phyloP scores from a whole-genome alignment of 2,888 invertebrate species.

The Cosmia pyralina region DNA sequence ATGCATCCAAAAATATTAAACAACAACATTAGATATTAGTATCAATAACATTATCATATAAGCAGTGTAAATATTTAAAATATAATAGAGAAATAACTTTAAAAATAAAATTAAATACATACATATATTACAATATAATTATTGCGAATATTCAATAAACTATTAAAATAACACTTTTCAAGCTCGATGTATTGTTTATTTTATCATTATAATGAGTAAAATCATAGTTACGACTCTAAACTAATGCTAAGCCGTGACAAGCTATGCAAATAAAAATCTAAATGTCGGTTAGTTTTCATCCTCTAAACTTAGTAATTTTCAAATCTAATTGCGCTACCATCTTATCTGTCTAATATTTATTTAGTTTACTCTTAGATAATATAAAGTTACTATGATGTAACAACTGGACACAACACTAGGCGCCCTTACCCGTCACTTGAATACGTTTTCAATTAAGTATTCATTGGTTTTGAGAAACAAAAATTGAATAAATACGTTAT shows the following conservation, averaged over 20 bases:
- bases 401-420: slow-evolving; percentile 76
- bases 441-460: slow-evolving; percentile 60
- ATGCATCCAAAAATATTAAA: slow-evolving; percentile 89
- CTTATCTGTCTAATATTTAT: slow-evolving; percentile 77
- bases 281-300: slow-evolving; percentile 85
- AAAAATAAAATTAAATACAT: slow-evolving; percentile 80
- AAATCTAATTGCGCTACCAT: slow-evolving; percentile 78
- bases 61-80: slow-evolving; percentile 89
- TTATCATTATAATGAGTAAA: slow-evolving; percentile 74
- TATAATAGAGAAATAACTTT: slow-evolving; percentile 85
- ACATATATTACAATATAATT: slow-evolving; percentile 80
- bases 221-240: slow-evolving; percentile 78
- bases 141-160: slow-evolving; percentile 86
- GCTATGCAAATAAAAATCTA: slow-evolving; percentile 85
- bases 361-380: slow-evolving; percentile 77
- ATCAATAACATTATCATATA: slow-evolving; percentile 87
- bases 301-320: slow-evolving; percentile 89
- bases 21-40: slow-evolving; percentile 87
- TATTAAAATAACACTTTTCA: slow-evolving; percentile 87
- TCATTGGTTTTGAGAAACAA: slow-evolving; percentile 66
- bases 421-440: slow-evolving; percentile 36
- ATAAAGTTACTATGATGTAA: slow-evolving; percentile 69
- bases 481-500: slow-evolving; percentile 65
- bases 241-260: slow-evolving; percentile 80
- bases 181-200: slow-evolving; percentile 86